Conservation (phyloP, 2,888 invertebrate genomes). For the Fissipunctia ypsillon region DNA sequence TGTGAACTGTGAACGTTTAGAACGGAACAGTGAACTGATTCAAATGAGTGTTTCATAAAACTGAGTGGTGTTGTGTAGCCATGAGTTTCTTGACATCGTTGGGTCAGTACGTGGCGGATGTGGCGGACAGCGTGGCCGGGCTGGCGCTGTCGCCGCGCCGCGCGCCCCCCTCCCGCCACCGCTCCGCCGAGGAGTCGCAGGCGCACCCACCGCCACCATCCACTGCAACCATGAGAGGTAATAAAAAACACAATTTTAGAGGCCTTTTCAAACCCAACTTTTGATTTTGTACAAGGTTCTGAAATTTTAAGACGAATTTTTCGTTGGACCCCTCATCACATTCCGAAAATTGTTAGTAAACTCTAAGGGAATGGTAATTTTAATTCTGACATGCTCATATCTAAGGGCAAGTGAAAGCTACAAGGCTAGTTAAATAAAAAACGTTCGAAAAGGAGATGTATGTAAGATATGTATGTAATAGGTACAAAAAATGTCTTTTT, state of each 20-base stretch:
- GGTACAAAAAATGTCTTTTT: neutral
- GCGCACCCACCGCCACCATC: conserved; percentile 83
- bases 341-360: conserved; percentile 27
- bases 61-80: conserved; percentile 67
- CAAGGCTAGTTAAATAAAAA: neutral
- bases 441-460: neutral
- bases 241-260: neutral
- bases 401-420: neutral
- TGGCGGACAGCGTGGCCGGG: conserved; percentile 96
- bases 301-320: neutral
- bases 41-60: conserved; percentile 68
- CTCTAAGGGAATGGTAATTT: conserved; percentile 3
- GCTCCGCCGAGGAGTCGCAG: conserved; percentile 90
- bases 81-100: conserved; percentile 97
- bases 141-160: conserved; percentile 94
- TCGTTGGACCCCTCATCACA: neutral
- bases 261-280: neutral
- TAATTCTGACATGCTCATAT: neutral
- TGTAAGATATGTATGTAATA: too few relatives aligned
- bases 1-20: conserved; percentile 31
- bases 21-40: conserved; percentile 36
- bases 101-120: conserved; percentile 96
- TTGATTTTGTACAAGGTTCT: conserved; percentile 10
- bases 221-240: conserved; percentile 84
- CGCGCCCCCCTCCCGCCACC: conserved; percentile 93